Percentiles rank a stretch among this genome's conserved stretches.
phyloP scores from a whole-genome alignment of 2,797 vertebrate genomes.

The Falco naumanni region DNA sequence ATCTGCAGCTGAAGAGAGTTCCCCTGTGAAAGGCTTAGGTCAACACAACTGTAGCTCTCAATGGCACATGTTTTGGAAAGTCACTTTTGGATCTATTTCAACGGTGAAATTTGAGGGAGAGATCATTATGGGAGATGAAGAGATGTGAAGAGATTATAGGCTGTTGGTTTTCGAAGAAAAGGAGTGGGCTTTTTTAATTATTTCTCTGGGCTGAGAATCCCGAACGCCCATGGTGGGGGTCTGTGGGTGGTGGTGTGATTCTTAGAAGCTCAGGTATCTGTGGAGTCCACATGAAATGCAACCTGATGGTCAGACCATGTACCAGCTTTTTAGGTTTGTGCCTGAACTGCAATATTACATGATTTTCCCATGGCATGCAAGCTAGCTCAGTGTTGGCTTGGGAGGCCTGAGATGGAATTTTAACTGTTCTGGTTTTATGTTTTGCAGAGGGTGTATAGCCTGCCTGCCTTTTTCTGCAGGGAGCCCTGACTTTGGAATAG shows the following conservation, averaged over 20 bases:
- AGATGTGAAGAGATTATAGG: background rate
- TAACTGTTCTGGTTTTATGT: background rate
- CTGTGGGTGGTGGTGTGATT: background rate
- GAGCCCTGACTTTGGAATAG: background rate
- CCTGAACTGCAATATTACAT: background rate
- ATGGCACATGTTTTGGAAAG: background rate
- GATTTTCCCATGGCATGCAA: background rate
- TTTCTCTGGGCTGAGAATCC: background rate
- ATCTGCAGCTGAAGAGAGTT: background rate
- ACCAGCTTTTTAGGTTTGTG: background rate
- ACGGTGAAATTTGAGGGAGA: background rate
- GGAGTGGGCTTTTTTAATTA: background rate
- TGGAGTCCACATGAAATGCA: background rate
- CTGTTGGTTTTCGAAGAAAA: background rate
- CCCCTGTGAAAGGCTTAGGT: background rate
- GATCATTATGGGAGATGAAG: background rate
- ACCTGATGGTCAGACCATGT: too few species aligned
- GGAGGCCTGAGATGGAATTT: background rate
- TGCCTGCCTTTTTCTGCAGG: background rate
- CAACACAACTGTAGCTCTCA: background rate
- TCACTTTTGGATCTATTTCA: background rate
- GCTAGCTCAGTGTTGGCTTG: background rate
- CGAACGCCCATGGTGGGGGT: fast-evolving
- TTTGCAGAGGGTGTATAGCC: background rate
- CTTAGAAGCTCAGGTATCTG: background rate